Base-by-base conservation (phyloP, 1,140 invertebrate genomes). In the Panonychus citri region DNA sequence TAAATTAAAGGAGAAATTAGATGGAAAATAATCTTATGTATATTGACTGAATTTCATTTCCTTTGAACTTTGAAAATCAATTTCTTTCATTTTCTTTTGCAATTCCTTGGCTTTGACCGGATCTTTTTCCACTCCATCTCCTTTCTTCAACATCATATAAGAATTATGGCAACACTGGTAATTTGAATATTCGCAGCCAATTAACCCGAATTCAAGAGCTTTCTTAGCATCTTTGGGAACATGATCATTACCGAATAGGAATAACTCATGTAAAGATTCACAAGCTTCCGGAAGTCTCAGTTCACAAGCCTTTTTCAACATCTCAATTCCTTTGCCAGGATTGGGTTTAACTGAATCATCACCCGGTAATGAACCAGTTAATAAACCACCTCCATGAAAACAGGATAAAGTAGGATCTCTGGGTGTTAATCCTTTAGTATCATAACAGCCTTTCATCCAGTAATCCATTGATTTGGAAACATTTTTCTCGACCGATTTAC, bases 181-280 rank as follows among this genome's bases (percentile, higher is more conserved):
- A n/a, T 24, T 46, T 46, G 43, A 46, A 15, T 21, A 24, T 59
- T 87, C 79, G 68, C 88, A 91, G 0, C 78, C 81, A 66, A 78
- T 81, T 43, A 76, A 64, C 0, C 82, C 79, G 62, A 77, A 79
- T 54, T 78, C 70, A 67, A 83, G 85, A 1, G 84, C 83, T 67
- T 82, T 78, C 40, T 71, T 71, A 69, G 79, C 77, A 65, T 90
- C 76, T 62, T 78, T 79, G 13, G 74, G 70, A n/a, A 86, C 66
- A 24, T 34, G 76, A 73, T 1, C 81, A 73, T 7, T 19, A 19
- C 43, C 43, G 19, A 21, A 21, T 46, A n/a, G n/a, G 19, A 46
- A 19, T 2, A n/a, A n/a, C 52, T 83, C 81, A 2, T 88, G 64
- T 60, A 79, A 78, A 64, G 81, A 83, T 64, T 87, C 91, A n/a